Base-by-base conservation (phyloP, 1,140 invertebrate genomes). In the Bacillus rossius region DNA sequence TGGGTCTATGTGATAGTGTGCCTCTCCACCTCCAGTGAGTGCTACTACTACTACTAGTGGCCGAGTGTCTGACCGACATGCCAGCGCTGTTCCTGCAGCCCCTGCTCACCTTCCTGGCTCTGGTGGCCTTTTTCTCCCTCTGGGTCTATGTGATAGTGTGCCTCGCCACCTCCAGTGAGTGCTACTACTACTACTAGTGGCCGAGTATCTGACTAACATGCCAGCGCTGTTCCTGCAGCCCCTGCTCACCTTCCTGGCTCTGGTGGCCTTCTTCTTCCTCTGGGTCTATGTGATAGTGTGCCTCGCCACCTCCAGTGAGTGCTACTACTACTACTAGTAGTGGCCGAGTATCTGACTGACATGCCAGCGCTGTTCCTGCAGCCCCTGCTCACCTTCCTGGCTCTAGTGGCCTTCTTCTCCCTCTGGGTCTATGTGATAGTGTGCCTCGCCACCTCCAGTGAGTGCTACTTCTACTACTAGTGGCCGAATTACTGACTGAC, bases 31-130 rank as follows among this genome's bases (percentile, higher is more conserved):
- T 79, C 85, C 37, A 79, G 87, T 89, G 77, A 82, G 83, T 78
- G 41, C n/a, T n/a, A n/a, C n/a, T n/a, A n/a, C n/a, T n/a, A n/a
- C n/a, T n/a, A n/a, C n/a, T n/a, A n/a, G n/a, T n/a, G n/a, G n/a
- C n/a, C n/a, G n/a, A n/a, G n/a, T n/a, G n/a, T n/a, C n/a, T n/a
- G n/a, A n/a, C 84, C 48, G 84, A 85, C 66, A 80, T 96, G 60
- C 93, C 94, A 5, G 84, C 82, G n/a, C 73, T 98, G 22, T 86
- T 96, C 66, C 75, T 94, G 19, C 93, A 95, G 68, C 94, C 94
- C 1, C 69, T 96, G 1, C 75, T 93, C 57, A 96, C 94, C 0
- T 94, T 94, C 69, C 60, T 89, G 43, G 80, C 87, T 47, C 76
- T 96, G 0, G 72, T 88, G 23, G 59, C 84, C 40, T 96, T 96